Evolutionary conservation across 2,888 invertebrate genomes (phyloP), one percentile per base, ranked within the genome.

Genomic region (Salticus scenicus): DNA sequence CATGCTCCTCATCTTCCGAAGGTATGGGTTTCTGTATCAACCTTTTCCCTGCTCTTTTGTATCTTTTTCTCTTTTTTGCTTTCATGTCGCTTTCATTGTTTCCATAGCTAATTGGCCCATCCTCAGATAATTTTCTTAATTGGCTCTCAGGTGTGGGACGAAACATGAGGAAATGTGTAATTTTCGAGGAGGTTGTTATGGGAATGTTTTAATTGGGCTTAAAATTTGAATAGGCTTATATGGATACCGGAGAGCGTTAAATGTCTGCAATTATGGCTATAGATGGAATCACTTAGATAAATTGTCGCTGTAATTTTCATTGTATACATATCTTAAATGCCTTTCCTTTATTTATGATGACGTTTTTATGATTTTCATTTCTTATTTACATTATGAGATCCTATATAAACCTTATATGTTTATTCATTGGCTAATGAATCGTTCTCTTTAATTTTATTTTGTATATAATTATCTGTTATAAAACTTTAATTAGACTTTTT

Each of bases 1-100:
- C 70, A 30, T 69, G 77, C 77, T 77, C 77, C 69, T 70, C 73
- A 33, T 73, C 80, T 51, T 77, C 77, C 64, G 41, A 70, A 75
- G 75, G 82, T 81, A 81, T 71, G 24, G 74, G 75, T 66, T 76
- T 41, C 27, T 27, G 37, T 24, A 37, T 63, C 67, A 67, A 47
- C 76, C 57, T 69, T 51, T 24, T 41, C 75, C 27, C 12, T 63
- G 51, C 69, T 51, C 77, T 42, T n/a, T 28, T 30, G 17, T 72
- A 8, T 51, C 31, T 51, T n/a, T 67, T 33, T 33, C n/a, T n/a
- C 20, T 33, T n/a, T 20, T n/a, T 5, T 20, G 10, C 41, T 20
- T 1, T 20, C 4, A 17, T 27, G 17, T 27, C 64, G 30, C 28
- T 33, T 24, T 27, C 27, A 37, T 27, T 27, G 14, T 33, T 27